phyloP scores from a whole-genome alignment of 2,797 vertebrate species.

The Balearica regulorum region DNA sequence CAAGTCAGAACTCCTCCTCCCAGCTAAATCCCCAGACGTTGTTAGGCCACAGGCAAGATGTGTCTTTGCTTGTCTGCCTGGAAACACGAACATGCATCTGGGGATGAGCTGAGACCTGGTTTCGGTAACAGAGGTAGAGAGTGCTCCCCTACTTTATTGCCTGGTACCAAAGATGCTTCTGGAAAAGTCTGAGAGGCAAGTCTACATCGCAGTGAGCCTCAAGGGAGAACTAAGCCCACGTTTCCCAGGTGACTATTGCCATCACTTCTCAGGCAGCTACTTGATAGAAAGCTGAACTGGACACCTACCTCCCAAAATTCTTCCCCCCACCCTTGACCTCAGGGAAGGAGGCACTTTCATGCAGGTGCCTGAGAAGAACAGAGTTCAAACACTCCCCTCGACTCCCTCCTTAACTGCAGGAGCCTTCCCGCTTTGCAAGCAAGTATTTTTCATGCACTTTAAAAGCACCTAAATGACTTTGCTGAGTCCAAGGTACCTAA shows the following conservation, averaged over 20 bases:
- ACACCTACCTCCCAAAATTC: background rate
- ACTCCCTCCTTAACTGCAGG: background rate
- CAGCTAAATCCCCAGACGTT: background rate
- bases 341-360: background rate
- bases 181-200: background rate
- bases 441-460: background rate
- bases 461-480: background rate
- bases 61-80: background rate
- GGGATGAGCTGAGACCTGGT: background rate
- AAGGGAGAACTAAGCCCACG: background rate
- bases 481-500: background rate
- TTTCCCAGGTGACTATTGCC: background rate
- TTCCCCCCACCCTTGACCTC: background rate
- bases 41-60: background rate
- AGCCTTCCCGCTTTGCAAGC: background rate
- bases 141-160: background rate
- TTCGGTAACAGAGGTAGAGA: background rate
- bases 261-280: background rate
- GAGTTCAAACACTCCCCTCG: background rate
- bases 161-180: background rate
- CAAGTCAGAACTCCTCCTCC: background rate
- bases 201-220: accelerated
- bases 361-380: background rate
- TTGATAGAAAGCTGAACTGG: background rate
- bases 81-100: background rate